Evolutionary conservation across 2,113 vertebrate species (phyloP).

Genomic region (Platycercus adscitus): DNA sequence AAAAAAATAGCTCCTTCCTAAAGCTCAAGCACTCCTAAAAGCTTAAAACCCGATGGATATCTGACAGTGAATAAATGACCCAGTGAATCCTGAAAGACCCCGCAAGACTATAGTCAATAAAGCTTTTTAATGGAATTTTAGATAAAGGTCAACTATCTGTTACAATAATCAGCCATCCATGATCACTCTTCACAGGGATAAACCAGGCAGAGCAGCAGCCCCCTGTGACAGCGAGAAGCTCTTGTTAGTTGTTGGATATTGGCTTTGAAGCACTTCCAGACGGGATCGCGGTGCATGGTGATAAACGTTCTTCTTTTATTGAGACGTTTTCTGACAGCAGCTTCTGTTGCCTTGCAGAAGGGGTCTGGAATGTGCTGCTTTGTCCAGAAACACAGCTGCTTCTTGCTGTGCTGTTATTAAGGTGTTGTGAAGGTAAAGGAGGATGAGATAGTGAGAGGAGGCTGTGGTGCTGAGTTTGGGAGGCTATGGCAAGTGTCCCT

Average conservation of each 20-base stretch:
- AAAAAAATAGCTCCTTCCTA: neutral
- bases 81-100: conserved; percentile 43
- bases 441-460: neutral
- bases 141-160: conserved; percentile 54
- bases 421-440: neutral
- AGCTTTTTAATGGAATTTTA: conserved; percentile 60
- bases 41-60: neutral
- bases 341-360: neutral
- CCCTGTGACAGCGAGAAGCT: fast-evolving
- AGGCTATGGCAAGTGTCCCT: neutral
- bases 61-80: conserved; percentile 30
- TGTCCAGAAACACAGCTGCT: neutral
- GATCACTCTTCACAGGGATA: neutral
- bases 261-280: neutral
- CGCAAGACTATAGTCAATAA: conserved; percentile 43
- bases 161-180: neutral
- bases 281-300: fast-evolving
- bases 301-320: neutral
- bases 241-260: neutral
- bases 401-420: fast-evolving
- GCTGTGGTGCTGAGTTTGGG: neutral
- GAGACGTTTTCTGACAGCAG: neutral
- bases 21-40: neutral
- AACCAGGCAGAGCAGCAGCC: neutral
- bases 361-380: fast-evolving